Evolutionary conservation across 1,140 invertebrate species (phyloP).

Genomic region (Zophobas morio): DNA sequence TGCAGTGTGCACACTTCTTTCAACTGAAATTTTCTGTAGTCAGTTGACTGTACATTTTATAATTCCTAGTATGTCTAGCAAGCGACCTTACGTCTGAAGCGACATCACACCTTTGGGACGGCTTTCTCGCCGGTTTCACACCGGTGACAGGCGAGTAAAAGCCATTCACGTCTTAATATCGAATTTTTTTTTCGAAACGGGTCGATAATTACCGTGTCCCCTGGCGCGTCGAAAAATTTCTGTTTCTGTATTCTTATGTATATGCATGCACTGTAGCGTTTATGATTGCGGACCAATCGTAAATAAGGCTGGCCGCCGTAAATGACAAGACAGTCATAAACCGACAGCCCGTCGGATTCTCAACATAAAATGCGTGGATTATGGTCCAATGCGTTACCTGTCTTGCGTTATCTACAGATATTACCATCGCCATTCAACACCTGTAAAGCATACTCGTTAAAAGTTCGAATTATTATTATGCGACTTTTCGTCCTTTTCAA

Average conservation of each 20-base stretch:
- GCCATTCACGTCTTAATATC: slow-evolving; percentile 32
- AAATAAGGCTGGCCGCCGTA: slow-evolving; percentile 50
- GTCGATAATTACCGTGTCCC: slow-evolving; percentile 25
- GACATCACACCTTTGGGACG: slow-evolving; percentile 27
- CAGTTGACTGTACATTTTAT: slow-evolving; percentile 51
- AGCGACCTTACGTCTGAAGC: slow-evolving; percentile 10
- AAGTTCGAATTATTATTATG: slow-evolving; percentile 27
- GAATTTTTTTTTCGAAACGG: slow-evolving; percentile 10
- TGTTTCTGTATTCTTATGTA: slow-evolving; percentile 12
- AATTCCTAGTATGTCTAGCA: slow-evolving; percentile 10
- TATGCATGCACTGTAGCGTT: slow-evolving; percentile 28
- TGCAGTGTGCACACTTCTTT: no score
- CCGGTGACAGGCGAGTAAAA: slow-evolving; percentile 20
- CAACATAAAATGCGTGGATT: slow-evolving; percentile 50
- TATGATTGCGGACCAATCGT: slow-evolving; percentile 45
- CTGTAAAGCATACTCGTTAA: slow-evolving; percentile 30
- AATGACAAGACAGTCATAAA: slow-evolving; percentile 50
- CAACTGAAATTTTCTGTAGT: no score
- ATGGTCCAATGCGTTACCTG: slow-evolving; percentile 45
- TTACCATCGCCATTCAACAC: slow-evolving; percentile 37
- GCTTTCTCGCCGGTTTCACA: slow-evolving; percentile 34
- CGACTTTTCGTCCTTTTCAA: slow-evolving; percentile 36
- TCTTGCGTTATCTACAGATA: slow-evolving; percentile 34
- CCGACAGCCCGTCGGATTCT: slow-evolving; percentile 37
- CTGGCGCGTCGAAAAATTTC: slow-evolving; percentile 22